phyloP scores from a whole-genome alignment of 2,113 vertebrate species.

The Strix aluco region DNA sequence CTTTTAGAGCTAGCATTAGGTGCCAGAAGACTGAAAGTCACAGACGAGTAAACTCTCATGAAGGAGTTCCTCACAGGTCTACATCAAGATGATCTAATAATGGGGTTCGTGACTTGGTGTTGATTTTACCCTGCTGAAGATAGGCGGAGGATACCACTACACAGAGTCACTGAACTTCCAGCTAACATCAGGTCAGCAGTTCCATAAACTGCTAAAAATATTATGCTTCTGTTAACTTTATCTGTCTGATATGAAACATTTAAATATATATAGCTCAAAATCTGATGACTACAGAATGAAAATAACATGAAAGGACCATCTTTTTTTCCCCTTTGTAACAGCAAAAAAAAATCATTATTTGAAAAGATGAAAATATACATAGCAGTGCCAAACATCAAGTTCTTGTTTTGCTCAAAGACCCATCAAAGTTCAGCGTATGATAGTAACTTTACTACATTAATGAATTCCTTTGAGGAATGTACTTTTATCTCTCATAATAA shows the following conservation, averaged over 20 bases:
- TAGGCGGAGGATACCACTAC: too few relatives aligned
- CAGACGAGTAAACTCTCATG: background rate
- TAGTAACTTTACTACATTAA: background rate
- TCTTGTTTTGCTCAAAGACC: background rate
- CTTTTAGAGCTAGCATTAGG: background rate
- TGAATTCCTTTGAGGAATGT: background rate
- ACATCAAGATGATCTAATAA: background rate
- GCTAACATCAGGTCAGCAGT: background rate
- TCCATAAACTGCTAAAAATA: background rate
- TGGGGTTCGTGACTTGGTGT: background rate
- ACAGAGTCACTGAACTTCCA: background rate
- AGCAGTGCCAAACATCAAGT: background rate
- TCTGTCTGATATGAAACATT: background rate
- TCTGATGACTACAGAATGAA: background rate
- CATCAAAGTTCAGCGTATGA: background rate
- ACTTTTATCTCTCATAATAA: conserved; percentile 13
- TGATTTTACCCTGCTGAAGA: background rate
- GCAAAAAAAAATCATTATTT: background rate
- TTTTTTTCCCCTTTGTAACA: background rate
- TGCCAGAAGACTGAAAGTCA: background rate
- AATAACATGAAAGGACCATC: background rate
- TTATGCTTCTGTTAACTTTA: background rate
- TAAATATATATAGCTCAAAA: background rate
- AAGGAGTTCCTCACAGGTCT: background rate
- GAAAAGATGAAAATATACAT: background rate